Evolutionary conservation across 1,140 invertebrate species (phyloP), one percentile per base, ranked within the genome.

Genomic region (Philotrypesis tridentata): DNA sequence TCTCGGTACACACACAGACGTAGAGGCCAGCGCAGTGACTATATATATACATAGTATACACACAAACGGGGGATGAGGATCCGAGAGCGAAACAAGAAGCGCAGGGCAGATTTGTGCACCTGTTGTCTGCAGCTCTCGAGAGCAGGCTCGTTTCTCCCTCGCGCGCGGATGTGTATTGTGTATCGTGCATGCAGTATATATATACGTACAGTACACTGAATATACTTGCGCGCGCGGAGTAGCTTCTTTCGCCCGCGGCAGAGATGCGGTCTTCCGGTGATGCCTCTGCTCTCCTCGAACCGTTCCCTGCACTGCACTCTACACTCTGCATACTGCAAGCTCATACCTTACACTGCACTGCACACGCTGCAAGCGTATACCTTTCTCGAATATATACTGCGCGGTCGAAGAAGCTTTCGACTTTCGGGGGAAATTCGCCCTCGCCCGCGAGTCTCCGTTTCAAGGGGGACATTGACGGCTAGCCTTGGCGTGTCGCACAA

Each of bases 81-180:
- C 33, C 33, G 9, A 55, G 21, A 55, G 48, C 17, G 17, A 76
- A 40, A n/a, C n/a, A n/a, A 23, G 65, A 79, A 29, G 68, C 8
- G 11, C 4, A 70, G 61, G 48, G 61, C 60, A 71, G 78, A 85
- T 85, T 86, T 79, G 76, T 82, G 75, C 85, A 86, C 85, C 85
- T 86, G 85, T 84, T 87, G 82, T 77, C 81, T 75, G 80, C 25
- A n/a, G n/a, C n/a, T n/a, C n/a, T n/a, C 48, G 21, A 55, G n/a
- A n/a, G n/a, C n/a, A n/a, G n/a, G 48, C 48, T 55, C 48, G 21
- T 55, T n/a, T 55, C 48, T 55, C 48, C n/a, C 48, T 65, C 73
- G 60, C 48, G 43, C 72, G 81, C 80, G 72, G n/a, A n/a, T n/a
- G n/a, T n/a, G n/a, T n/a, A n/a, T n/a, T n/a, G n/a, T n/a, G 79